Evolutionary conservation across 2,888 invertebrate species (phyloP).

Genomic region (Limnephilus rhombicus): DNA sequence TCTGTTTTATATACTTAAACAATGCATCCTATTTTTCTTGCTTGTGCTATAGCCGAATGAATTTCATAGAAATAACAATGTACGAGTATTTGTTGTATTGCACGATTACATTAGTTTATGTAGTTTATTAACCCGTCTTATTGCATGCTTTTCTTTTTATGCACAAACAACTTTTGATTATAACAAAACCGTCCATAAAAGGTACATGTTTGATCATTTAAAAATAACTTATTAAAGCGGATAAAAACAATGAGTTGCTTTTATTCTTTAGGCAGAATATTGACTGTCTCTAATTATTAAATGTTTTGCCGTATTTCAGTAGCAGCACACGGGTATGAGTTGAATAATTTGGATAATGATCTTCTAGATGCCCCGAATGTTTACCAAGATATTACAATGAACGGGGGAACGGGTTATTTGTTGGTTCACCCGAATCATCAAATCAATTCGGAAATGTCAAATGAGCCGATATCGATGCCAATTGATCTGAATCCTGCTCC

Average conservation of each 20-base stretch:
- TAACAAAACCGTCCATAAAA: constrained; percentile 41
- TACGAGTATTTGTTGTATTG: neutral
- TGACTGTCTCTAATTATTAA: neutral
- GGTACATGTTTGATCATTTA: constrained; percentile 43
- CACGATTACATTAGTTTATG: neutral
- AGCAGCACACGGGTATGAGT: constrained; percentile 82
- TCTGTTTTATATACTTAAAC: neutral
- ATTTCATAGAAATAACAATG: neutral
- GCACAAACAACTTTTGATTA: constrained; percentile 35
- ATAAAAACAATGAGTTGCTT: neutral
- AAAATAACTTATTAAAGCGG: constrained; percentile 21
- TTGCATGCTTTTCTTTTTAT: constrained; percentile 14
- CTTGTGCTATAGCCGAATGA: constrained; percentile 23
- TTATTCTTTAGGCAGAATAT: constrained; percentile 7
- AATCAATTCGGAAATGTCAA: constrained; percentile 73
- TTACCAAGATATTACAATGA: constrained; percentile 75
- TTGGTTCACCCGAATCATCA: constrained; percentile 70
- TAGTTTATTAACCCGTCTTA: neutral
- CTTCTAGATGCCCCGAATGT: constrained; percentile 80
- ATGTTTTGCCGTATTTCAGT: constrained; percentile 70
- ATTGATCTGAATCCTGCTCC: constrained; percentile 70
- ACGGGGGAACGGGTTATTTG: constrained; percentile 67
- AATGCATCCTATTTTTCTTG: constrained; percentile 9
- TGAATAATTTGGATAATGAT: constrained; percentile 82
- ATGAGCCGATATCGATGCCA: constrained; percentile 75